Conservation (phyloP, 1,140 invertebrate genomes). For the Intoshia linei region DNA sequence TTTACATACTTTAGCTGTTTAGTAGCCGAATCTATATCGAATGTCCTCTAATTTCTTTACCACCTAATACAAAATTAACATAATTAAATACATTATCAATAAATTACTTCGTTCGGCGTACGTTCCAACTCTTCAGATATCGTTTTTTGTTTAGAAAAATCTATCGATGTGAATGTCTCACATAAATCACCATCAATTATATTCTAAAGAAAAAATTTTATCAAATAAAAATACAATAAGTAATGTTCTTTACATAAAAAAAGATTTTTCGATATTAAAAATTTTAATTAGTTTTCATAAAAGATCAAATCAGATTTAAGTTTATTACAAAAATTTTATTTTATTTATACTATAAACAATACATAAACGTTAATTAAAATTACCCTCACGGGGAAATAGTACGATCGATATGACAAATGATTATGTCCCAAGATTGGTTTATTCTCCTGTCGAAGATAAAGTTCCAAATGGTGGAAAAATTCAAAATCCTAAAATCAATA, state of each 20-base stretch:
- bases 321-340: neutral
- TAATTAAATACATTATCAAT: neutral
- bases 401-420: conserved; percentile 75
- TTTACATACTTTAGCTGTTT: conserved; percentile 6
- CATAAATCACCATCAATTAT: conserved; percentile 93
- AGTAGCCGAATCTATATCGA: conserved; percentile 26
- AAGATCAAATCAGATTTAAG: neutral
- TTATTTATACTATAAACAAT: neutral
- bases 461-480: conserved; percentile 93
- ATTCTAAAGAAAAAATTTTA: conserved; percentile 29
- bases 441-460: conserved; percentile 93
- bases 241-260: neutral
- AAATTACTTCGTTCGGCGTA: conserved; percentile 51
- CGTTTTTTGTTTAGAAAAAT: conserved; percentile 58
- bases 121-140: conserved; percentile 70
- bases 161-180: conserved; percentile 87
- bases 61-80: conserved; percentile 11
- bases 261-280: neutral
- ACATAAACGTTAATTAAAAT: conserved; percentile 8
- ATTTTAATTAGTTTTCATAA: neutral
- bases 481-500: conserved; percentile 44
- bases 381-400: conserved; percentile 83
- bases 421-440: conserved; percentile 74
- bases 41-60: conserved; percentile 32
- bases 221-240: neutral